Evolutionary conservation across 2,113 vertebrate genomes (phyloP).

Genomic region (Chelonoidis abingdonii): DNA sequence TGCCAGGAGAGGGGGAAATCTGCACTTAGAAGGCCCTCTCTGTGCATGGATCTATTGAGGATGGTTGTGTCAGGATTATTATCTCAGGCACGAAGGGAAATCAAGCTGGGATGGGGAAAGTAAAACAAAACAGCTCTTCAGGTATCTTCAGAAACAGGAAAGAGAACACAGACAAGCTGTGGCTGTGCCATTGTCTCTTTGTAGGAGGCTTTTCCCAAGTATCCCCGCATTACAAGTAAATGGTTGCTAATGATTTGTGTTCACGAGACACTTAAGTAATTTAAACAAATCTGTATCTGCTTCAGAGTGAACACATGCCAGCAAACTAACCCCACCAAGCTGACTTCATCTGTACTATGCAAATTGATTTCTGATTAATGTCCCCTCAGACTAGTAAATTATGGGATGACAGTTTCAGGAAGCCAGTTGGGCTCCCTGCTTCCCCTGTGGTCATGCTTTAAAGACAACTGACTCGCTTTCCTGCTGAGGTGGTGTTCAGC

Average conservation of each 20-base stretch:
- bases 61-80: background rate
- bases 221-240: conserved; percentile 47
- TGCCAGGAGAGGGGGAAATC: background rate
- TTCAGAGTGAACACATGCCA: conserved; percentile 62
- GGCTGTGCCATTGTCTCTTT: background rate
- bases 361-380: conserved; percentile 32
- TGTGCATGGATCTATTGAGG: background rate
- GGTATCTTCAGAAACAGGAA: conserved; percentile 20
- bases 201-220: conserved; percentile 17
- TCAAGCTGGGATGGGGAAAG: background rate
- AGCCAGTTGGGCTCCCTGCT: background rate
- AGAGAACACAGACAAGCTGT: conserved; percentile 14
- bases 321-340: conserved; percentile 49
- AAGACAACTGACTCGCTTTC: background rate
- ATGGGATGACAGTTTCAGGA: background rate
- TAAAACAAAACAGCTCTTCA: background rate
- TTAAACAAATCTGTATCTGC: conserved; percentile 65
- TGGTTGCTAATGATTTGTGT: conserved; percentile 69
- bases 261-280: conserved; percentile 65
- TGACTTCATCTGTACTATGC: conserved; percentile 25
- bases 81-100: background rate
- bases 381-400: conserved; percentile 7
- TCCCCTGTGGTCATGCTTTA: background rate
- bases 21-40: background rate
- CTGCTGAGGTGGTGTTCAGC: background rate